Evolutionary conservation across 2,888 invertebrate species (phyloP).

Genomic region (Oasisia sp.): DNA sequence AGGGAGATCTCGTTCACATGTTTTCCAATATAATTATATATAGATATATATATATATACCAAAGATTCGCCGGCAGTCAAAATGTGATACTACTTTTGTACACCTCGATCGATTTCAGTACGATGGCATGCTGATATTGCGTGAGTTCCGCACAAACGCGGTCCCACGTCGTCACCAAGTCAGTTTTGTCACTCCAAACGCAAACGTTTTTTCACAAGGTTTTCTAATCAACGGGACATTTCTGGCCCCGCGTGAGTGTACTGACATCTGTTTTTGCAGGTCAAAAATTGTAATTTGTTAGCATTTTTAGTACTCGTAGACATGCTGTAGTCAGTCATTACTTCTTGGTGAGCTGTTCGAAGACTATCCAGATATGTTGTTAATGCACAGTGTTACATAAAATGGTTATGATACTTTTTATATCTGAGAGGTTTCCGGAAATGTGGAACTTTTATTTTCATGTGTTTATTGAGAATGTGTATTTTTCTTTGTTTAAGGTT

Average conservation of each 20-base stretch:
- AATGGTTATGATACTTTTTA: slow-evolving; percentile 8
- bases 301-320: neutral
- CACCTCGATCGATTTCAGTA: slow-evolving; percentile 10
- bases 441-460: slow-evolving; percentile 17
- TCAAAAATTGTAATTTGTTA: neutral
- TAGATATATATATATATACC: neutral
- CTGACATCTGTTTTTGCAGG: slow-evolving; percentile 19
- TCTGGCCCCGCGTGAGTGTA: neutral
- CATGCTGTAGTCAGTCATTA: slow-evolving; percentile 22
- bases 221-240: slow-evolving; percentile 13
- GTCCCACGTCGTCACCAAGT: neutral
- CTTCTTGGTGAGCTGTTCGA: neutral
- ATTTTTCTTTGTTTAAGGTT: slow-evolving; percentile 17
- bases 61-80: slow-evolving; percentile 17
- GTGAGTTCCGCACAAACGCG: neutral
- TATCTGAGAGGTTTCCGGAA: neutral
- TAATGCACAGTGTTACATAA: neutral
- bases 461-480: slow-evolving; percentile 13
- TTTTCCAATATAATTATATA: neutral
- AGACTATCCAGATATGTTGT: slow-evolving; percentile 13
- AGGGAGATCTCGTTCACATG: slow-evolving; percentile 13
- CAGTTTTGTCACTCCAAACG: neutral
- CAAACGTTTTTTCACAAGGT: neutral
- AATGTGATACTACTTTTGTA: slow-evolving; percentile 12
- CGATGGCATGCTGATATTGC: neutral